phyloP scores from a whole-genome alignment of 1,140 invertebrate species.

The Musca domestica region DNA sequence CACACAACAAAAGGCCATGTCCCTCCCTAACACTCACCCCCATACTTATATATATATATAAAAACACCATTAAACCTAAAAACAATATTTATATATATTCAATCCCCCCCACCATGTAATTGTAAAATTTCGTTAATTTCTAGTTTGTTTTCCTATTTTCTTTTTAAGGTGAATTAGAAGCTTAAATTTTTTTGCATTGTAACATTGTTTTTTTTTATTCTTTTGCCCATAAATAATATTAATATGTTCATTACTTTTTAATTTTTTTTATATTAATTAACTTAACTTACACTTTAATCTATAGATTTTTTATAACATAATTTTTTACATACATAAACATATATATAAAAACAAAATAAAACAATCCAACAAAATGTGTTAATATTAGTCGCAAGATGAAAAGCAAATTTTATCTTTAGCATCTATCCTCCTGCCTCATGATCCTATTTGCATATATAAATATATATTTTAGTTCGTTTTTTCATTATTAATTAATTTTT shows the following conservation, averaged over 20 bases:
- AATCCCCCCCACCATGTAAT: conserved; percentile 9
- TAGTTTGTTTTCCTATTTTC: neutral
- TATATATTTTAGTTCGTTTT: conserved; percentile 7
- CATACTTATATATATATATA: neutral
- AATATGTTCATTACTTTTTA: conserved; percentile 7
- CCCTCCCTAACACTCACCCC: neutral
- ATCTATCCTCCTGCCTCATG: neutral
- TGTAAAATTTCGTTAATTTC: conserved; percentile 13
- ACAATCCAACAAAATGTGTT: no score
- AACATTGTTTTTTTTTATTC: conserved; percentile 16
- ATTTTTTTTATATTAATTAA: neutral
- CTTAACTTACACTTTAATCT: no score
- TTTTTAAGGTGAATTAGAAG: conserved; percentile 6
- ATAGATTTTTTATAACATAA: no score
- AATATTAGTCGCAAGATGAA: no score
- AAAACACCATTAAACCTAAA: neutral
- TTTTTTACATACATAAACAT: no score
- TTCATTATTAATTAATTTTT: neutral
- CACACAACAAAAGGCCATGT: neutral
- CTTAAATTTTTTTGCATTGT: conserved; percentile 10
- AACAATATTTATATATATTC: conserved; percentile 16
- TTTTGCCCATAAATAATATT: conserved; percentile 7
- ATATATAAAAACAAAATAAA: no score
- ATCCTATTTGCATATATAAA: conserved; percentile 20
- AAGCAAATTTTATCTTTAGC: no score